These are phyloP conservation scores for Spialia ferax DNA, from an alignment of 2,888 invertebrate species.

Conservation along the genomic window DNA sequence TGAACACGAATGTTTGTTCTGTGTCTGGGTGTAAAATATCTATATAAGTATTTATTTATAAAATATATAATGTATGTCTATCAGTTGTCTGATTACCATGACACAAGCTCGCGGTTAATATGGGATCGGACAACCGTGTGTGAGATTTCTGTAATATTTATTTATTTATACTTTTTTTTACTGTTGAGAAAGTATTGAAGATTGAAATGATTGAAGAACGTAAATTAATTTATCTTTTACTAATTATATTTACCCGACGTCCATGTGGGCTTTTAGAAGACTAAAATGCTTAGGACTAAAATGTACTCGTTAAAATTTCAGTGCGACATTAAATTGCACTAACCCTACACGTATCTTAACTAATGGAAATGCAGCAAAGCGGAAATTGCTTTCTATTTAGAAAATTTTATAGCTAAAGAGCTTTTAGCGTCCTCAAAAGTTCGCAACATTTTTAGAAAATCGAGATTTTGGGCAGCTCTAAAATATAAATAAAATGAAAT, in stretches of 20 bases:
- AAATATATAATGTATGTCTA: too few relatives aligned
- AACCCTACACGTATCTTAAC: constrained; percentile 3
- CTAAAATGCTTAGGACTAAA: not conserved
- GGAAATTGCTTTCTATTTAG: constrained; percentile 19
- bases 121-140: too few relatives aligned
- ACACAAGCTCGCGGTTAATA: too few relatives aligned
- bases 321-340: constrained; percentile 24
- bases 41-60: too few relatives aligned
- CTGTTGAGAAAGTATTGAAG: too few relatives aligned
- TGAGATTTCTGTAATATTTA: too few relatives aligned
- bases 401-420: constrained; percentile 4
- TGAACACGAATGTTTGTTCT: too few relatives aligned
- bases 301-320: constrained; percentile 16
- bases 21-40: too few relatives aligned
- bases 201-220: too few relatives aligned
- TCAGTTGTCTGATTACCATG: too few relatives aligned
- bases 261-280: not conserved
- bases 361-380: constrained; percentile 8
- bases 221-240: too few relatives aligned
- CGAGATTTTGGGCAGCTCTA: not conserved
- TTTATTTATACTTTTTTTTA: too few relatives aligned
- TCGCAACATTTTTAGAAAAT: not conserved
- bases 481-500: not conserved
- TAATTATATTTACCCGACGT: not conserved
- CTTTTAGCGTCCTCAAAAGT: not conserved